Evolutionary conservation across 2,113 vertebrate species (phyloP), one percentile per base, ranked within the genome.

Genomic region (Calyptomena viridis): DNA sequence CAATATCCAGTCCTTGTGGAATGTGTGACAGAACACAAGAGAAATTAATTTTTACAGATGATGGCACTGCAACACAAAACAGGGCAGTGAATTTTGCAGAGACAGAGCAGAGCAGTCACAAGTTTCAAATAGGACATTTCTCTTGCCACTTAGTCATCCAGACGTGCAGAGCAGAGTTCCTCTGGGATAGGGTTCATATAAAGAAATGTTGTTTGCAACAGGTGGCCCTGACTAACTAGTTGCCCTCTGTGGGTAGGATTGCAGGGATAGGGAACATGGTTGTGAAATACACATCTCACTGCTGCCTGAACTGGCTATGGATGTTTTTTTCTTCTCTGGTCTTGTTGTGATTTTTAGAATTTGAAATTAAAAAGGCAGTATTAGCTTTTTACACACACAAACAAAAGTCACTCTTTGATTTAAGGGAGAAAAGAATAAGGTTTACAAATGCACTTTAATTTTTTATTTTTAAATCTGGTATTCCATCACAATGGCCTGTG

Each of bases 391-490:
- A 39, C 21, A 35, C 50, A 82, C 9, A 47, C 46, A 47, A 8
- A 47, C 7, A 87, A 80, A 58, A 3, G 10, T 69, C 27, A 24
- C 3, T 37, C 16, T 75, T 68, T 53, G 10, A 74, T 80, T 33
- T 75, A 63, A 88, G 6, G 3, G 35, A 89, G 30, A 90, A 80
- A 85, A 31, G 3, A 84, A 49, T 25, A 44, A 69, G 6, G 1
- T 39, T 84, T 60, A 69, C 0, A 0, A 81, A 52, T 77, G 8
- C 2, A 42, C 1, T 80, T 80, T 8, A 23, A 3, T n/a, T 77
- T 15, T n/a, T 33, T 39, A 33, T 37, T 44, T 31, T 33, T 46
- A 17, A 14, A 35, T 72, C 15, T 55, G n/a, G 3, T 42, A 49
- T 74, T 85, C 14, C 27, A 30, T 71, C 40, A 28, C 5, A 74